Conservation (phyloP, 2,888 invertebrate species). For the Aporophyla nigra region DNA sequence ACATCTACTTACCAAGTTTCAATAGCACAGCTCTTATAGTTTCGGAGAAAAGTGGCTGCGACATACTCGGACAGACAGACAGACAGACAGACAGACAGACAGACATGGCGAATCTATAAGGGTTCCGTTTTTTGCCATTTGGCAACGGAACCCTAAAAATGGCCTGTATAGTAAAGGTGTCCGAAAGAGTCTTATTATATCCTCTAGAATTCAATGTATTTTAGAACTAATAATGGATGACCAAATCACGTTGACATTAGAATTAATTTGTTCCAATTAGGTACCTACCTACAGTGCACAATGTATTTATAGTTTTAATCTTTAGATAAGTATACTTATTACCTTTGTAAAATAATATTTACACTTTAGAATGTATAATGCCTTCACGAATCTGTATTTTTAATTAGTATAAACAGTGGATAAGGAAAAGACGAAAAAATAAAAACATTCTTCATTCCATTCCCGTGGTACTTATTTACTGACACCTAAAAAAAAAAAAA, state of each 20-base stretch:
- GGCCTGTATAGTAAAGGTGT: not conserved
- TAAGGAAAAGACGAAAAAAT: constrained; percentile 59
- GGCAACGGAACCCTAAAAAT: no score
- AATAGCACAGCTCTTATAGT: no score
- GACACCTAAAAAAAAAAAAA: not conserved
- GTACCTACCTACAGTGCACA: constrained; percentile 32
- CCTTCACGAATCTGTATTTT: constrained; percentile 52
- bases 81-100: no score
- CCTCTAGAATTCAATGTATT: constrained; percentile 4
- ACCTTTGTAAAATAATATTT: constrained; percentile 17
- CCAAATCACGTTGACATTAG: constrained; percentile 28
- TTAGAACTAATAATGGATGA: constrained; percentile 5
- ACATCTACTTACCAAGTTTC: no score
- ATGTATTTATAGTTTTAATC: constrained; percentile 19
- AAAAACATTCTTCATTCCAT: constrained; percentile 64
- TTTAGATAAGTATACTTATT: constrained; percentile 10
- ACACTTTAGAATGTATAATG: constrained; percentile 35
- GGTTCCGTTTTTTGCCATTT: no score
- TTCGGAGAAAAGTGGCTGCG: no score
- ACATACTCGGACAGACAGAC: no score
- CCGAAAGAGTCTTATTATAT: not conserved
- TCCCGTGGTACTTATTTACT: constrained; percentile 16
- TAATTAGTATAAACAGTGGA: constrained; percentile 36
- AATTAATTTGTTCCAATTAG: constrained; percentile 23
- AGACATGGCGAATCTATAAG: no score